phyloP scores from a whole-genome alignment of 2,888 invertebrate genomes.

The Sepioteuthis lessoniana region DNA sequence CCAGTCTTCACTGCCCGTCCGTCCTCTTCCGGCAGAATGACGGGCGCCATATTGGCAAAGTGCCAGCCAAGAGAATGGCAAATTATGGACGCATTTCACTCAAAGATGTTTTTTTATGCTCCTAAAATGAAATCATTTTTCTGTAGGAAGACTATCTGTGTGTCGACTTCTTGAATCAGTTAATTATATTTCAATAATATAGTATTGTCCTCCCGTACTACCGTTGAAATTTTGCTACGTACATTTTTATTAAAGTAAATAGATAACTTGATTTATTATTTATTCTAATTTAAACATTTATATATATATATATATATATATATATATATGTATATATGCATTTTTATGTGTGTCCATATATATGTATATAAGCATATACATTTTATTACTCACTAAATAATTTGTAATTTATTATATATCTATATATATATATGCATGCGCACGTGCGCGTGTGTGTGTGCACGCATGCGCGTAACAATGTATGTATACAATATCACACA shows the following conservation, averaged over 20 bases:
- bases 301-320: background rate
- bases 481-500: too few relatives aligned
- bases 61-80: background rate
- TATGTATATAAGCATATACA: too few relatives aligned
- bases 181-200: slow-evolving; percentile 5
- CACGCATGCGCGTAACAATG: too few relatives aligned
- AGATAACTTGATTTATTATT: background rate
- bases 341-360: background rate
- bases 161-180: background rate
- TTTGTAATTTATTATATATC: too few relatives aligned
- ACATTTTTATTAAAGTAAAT: slow-evolving; percentile 33
- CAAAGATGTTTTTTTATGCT: background rate
- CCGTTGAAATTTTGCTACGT: background rate
- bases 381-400: too few relatives aligned
- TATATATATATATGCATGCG: too few relatives aligned
- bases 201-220: background rate
- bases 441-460: too few relatives aligned
- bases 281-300: background rate
- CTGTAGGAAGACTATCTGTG: background rate
- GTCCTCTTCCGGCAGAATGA: background rate
- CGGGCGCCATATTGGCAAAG: slow-evolving; percentile 33
- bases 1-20: background rate
- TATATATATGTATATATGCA: background rate
- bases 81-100: background rate
- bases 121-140: background rate